Base-by-base conservation (phyloP, 1,140 invertebrate genomes). In the Papilio polytes region DNA sequence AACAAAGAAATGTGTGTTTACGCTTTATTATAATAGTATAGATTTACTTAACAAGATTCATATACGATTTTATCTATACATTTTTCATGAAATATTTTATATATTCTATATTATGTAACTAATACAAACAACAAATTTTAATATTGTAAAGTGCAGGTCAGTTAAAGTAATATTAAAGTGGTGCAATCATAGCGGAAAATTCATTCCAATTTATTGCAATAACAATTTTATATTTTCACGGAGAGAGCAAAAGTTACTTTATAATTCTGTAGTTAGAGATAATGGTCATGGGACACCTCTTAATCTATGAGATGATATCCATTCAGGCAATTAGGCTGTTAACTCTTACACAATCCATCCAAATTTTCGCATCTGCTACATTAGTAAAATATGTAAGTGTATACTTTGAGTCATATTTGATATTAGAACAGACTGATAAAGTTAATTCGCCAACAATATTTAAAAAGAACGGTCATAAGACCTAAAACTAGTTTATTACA, bases 91-190 rank as follows among this genome's bases (percentile, higher is more conserved):
- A n/a, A 56, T 56, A 56, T 31, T 63, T 13, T 26, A 26, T 26
- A 3, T 63, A 31, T 26, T 63, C 9, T 12, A 63, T 26, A 13
- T 63, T 63, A 41, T 8, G 22, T 15, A 13, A 18, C 59, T 63
- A 63, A 26, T 26, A 63, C 22, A 63, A 63, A 63, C 12, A 63
- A 63, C 59, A 63, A 41, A 63, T 26, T 63, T 63, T 63, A 63
- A 63, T 63, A 63, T 63, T 63, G 59, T 63, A 63, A 63, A 63
- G 59, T 70, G 26, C 26, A 31, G 10, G 3, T 66, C 63, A 26
- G 59, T 26, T 63, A 3, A 63, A 26, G 59, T 63, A 63, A 63
- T 63, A 63, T 63, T 63, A 63, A 63, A 63, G 10, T 63, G 22
- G 10, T 63, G 22, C 59, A 63, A 63, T 20, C 53, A 56, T 8